phyloP scores from a whole-genome alignment of 2,797 vertebrate genomes.

The Lepilemur ruficaudatus region DNA sequence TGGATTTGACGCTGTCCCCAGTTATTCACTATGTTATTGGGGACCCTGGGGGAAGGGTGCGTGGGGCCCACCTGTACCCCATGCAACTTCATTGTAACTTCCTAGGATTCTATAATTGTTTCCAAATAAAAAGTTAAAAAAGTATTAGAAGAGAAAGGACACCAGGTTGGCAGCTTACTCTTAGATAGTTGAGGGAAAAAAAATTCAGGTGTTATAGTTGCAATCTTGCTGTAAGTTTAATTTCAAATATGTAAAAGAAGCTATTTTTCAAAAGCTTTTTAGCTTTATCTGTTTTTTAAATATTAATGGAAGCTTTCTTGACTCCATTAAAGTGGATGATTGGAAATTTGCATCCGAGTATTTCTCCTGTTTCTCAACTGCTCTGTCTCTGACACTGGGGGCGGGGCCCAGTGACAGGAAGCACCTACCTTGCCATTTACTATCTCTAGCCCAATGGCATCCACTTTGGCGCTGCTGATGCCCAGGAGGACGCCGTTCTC shows the following conservation, averaged over 20 bases:
- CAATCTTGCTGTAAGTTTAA: neutral
- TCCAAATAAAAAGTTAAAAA: neutral
- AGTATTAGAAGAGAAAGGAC: neutral
- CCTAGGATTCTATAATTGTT: neutral
- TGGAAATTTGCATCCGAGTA: neutral
- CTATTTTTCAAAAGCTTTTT: neutral
- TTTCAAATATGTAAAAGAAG: neutral
- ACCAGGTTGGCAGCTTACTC: neutral
- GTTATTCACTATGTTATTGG: neutral
- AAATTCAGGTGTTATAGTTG: neutral
- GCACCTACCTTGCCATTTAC: constrained; percentile 90
- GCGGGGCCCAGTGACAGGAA: rapidly evolving
- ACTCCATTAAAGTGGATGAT: neutral
- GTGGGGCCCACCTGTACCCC: too few species aligned
- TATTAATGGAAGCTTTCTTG: neutral
- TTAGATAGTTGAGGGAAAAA: neutral
- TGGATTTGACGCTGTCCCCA: neutral
- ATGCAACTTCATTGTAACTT: neutral
- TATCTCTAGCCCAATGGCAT: constrained; percentile 94
- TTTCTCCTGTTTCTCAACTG: neutral
- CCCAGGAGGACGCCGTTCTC: constrained; percentile 90
- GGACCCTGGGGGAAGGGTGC: neutral
- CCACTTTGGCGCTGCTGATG: constrained; percentile 94
- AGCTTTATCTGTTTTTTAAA: neutral
- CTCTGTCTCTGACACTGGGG: neutral